Percentiles rank a stretch among this genome's conserved stretches.
These are phyloP conservation scores for Plebejus anna DNA, from an alignment of 2,888 invertebrate genomes.

Conservation along the genomic window DNA sequence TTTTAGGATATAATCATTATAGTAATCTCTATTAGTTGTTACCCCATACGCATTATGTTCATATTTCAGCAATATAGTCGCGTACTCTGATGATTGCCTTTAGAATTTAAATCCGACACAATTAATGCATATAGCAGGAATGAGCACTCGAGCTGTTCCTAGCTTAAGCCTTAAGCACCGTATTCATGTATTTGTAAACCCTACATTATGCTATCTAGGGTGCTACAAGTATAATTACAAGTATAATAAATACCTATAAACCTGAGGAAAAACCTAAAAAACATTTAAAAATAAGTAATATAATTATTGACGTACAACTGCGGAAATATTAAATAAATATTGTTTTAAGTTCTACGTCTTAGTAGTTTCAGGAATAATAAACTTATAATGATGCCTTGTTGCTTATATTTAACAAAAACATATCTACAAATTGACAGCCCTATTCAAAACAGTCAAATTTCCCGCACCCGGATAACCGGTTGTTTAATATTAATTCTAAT, in stretches of 20 bases:
- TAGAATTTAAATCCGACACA: not conserved
- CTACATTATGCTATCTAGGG: not conserved
- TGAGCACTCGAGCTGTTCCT: not conserved
- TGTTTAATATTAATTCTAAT: slow-evolving; percentile 43
- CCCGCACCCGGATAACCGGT: slow-evolving; percentile 31
- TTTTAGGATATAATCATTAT: too few relatives aligned
- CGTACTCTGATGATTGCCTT: not conserved
- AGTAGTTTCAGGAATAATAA: too few relatives aligned
- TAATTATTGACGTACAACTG: too few relatives aligned
- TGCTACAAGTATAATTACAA: not conserved
- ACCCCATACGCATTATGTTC: not conserved
- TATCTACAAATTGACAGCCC: not conserved
- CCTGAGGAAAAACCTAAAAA: too few relatives aligned
- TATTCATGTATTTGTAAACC: slow-evolving; percentile 1
- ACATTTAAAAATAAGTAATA: too few relatives aligned
- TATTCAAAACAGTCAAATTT: slow-evolving; percentile 17
- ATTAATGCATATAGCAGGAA: not conserved
- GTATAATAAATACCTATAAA: too few relatives aligned
- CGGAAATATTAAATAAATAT: too few relatives aligned
- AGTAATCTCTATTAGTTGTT: too few relatives aligned
- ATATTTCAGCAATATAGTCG: not conserved
- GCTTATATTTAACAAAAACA: not conserved
- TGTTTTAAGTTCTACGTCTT: too few relatives aligned
- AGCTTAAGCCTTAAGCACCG: not conserved
- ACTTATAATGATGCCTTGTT: too few relatives aligned